These are phyloP conservation scores for Leucopternis melanops DNA, from an alignment of 2,113 vertebrate species.

Conservation along the genomic window DNA sequence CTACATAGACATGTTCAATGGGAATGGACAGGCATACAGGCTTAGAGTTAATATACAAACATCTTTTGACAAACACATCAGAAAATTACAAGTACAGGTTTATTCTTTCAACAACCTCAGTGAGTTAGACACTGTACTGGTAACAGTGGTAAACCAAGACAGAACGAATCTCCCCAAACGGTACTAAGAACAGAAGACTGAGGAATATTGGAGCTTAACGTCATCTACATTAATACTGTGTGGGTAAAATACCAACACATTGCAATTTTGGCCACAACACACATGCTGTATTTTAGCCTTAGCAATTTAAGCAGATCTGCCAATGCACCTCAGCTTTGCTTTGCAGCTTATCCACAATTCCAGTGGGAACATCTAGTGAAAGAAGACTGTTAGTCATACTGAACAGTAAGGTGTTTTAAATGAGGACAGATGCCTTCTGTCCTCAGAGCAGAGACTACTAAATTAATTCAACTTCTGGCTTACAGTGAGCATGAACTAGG, in stretches of 20 bases:
- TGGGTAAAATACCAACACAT: not conserved
- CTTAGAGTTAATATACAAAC: not conserved
- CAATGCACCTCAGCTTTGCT: not conserved
- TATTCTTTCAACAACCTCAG: not conserved
- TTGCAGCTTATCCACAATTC: not conserved
- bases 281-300: not conserved
- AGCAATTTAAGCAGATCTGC: not conserved
- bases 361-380: not conserved
- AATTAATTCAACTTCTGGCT: conserved; percentile 23
- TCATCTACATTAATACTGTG: not conserved
- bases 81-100: not conserved
- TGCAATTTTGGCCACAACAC: not conserved
- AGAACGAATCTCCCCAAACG: not conserved
- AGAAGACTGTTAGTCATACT: not conserved
- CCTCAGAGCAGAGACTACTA: not conserved
- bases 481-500: not conserved
- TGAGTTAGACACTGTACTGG: not conserved
- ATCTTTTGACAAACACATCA: not conserved
- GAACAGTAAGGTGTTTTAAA: not conserved
- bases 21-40: not conserved
- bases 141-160: not conserved
- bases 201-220: not conserved
- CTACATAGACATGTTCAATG: rapidly evolving
- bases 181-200: not conserved
- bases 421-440: conserved; percentile 15